Conservation (phyloP, 2,888 invertebrate species). For the Sisyra terminalis region DNA sequence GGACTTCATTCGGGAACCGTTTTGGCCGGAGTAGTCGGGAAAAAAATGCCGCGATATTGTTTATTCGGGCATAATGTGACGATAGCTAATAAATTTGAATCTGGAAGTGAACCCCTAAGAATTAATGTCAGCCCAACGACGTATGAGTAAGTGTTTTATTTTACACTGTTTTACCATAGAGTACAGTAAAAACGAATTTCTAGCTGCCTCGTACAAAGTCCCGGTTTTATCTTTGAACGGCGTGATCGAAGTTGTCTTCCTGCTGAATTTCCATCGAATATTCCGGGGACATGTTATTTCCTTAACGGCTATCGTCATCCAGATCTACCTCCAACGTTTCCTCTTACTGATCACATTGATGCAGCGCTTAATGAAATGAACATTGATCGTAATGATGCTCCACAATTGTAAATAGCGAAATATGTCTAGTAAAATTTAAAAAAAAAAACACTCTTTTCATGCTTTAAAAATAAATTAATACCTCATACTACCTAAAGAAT, state of each 20-base stretch:
- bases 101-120: conserved; percentile 75
- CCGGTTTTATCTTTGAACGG: conserved; percentile 61
- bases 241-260: conserved; percentile 65
- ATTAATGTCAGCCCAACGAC: conserved; percentile 92
- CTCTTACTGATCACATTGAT: conserved; percentile 51
- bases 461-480: too few species aligned
- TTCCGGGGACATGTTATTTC: conserved; percentile 73
- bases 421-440: too few species aligned
- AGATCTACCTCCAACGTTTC: conserved; percentile 36
- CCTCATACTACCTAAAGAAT: too few species aligned
- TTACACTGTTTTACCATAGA: conserved; percentile 4
- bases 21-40: conserved; percentile 84
- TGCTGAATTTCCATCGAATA: conserved; percentile 64
- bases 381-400: conserved; percentile 27
- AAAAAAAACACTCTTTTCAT: too few species aligned
- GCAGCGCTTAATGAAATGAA: conserved; percentile 45
- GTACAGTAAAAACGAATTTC: conserved; percentile 12
- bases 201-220: conserved; percentile 59
- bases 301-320: conserved; percentile 63
- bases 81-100: conserved; percentile 90
- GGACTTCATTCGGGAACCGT: conserved; percentile 90
- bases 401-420: too few species aligned
- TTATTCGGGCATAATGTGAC: conserved; percentile 92
- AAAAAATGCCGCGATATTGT: conserved; percentile 87
- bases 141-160: conserved; percentile 51